These are phyloP conservation scores for Eupsilia transversa DNA, from an alignment of 2,888 invertebrate genomes.

Conservation along the genomic window DNA sequence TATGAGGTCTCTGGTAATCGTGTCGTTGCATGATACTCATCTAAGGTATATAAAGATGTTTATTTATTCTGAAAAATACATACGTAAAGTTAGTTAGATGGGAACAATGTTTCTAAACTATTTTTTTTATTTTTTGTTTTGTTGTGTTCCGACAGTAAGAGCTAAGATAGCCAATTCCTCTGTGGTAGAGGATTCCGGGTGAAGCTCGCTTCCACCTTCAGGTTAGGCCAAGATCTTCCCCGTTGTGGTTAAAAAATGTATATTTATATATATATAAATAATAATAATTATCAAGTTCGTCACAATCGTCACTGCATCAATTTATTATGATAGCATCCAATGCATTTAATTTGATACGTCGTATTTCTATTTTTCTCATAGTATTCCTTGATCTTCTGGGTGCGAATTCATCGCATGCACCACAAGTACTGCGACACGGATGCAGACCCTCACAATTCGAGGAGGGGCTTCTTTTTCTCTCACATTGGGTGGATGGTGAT, in stretches of 20 bases:
- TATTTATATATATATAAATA: too few relatives aligned
- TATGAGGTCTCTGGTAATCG: too few relatives aligned
- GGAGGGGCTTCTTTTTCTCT: background rate
- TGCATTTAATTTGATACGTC: background rate
- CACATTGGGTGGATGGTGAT: background rate
- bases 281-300: background rate
- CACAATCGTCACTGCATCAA: background rate
- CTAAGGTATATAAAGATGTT: too few relatives aligned
- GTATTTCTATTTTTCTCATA: background rate
- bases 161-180: too few relatives aligned
- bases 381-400: background rate
- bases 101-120: background rate
- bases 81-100: background rate
- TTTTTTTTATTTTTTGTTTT: too few relatives aligned
- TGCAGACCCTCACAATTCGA: background rate
- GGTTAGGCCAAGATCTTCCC: too few relatives aligned
- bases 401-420: background rate
- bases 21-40: too few relatives aligned
- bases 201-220: too few relatives aligned
- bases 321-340: background rate
- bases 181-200: too few relatives aligned
- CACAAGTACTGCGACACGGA: background rate
- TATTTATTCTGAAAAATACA: too few relatives aligned
- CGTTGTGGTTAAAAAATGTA: too few relatives aligned
- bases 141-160: too few relatives aligned